A percentile compares a stretch with the other conserved stretches of the same genome.
phyloP scores from a whole-genome alignment of 2,113 vertebrate species.

The Malurus melanocephalus region DNA sequence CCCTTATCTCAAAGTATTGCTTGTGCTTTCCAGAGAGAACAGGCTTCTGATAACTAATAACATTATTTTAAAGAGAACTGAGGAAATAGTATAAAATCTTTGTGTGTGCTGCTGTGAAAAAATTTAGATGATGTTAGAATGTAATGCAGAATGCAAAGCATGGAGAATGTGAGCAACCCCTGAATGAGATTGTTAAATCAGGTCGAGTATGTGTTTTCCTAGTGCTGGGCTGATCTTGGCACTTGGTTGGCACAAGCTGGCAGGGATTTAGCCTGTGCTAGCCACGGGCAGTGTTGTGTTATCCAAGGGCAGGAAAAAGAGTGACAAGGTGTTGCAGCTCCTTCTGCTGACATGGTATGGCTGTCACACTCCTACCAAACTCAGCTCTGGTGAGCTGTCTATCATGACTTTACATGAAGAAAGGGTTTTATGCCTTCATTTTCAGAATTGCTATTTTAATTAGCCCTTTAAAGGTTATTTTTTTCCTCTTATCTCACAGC shows the following conservation, averaged over 20 bases:
- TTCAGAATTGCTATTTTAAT: neutral
- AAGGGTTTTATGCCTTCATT: neutral
- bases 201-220: neutral
- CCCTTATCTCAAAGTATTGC: neutral
- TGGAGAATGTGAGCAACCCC: neutral
- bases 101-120: neutral
- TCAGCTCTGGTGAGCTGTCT: neutral
- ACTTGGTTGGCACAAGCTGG: neutral
- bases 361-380: neutral
- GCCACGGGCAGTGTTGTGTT: neutral
- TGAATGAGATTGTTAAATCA: neutral
- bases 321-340: neutral
- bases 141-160: neutral
- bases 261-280: neutral
- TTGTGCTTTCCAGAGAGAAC: neutral
- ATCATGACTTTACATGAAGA: neutral
- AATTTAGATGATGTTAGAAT: neutral
- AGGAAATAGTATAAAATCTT: neutral
- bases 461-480: neutral
- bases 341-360: neutral
- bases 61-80: neutral
- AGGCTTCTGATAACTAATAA: neutral
- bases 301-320: neutral
- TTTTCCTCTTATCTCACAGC: neutral
- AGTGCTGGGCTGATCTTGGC: neutral